These are phyloP conservation scores for Tenrec ecaudatus DNA, from an alignment of 2,113 vertebrate species.

Conservation along the genomic window DNA sequence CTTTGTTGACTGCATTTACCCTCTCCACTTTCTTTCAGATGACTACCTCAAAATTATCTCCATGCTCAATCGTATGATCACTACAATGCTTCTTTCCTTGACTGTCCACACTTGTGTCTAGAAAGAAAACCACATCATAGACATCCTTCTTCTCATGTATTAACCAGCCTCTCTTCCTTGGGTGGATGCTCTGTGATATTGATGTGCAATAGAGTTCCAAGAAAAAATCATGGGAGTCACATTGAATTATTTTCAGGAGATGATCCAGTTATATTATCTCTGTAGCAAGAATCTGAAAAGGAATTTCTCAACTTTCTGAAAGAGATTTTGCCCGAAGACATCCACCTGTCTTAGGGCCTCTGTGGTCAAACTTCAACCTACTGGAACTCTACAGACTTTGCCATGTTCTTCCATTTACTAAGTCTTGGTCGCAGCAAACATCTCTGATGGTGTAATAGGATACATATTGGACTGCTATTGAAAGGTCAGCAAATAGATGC, in stretches of 20 bases:
- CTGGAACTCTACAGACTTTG: not conserved
- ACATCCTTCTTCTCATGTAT: conserved; percentile 92
- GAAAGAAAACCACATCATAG: conserved; percentile 91
- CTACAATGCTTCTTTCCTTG: conserved; percentile 92
- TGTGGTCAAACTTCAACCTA: not conserved
- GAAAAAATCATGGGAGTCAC: conserved; percentile 87
- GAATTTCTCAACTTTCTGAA: conserved; percentile 88
- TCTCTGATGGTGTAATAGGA: too few species aligned
- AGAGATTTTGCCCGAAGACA: not conserved
- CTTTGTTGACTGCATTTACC: conserved; percentile 92
- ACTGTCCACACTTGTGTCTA: conserved; percentile 91
- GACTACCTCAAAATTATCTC: conserved; percentile 81
- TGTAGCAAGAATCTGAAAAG: conserved; percentile 88
- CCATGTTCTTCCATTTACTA: not conserved
- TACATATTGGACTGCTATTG: too few species aligned
- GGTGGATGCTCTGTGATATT: conserved; percentile 92
- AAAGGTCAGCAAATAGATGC: too few species aligned
- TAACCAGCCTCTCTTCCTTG: conserved; percentile 94
- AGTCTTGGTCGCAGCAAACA: not conserved
- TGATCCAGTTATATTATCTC: conserved; percentile 89
- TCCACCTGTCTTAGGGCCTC: not conserved
- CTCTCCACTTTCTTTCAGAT: conserved; percentile 85
- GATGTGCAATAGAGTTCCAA: conserved; percentile 90
- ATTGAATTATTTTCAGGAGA: conserved; percentile 88
- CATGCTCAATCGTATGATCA: conserved; percentile 92